Percentiles rank a stretch among this genome's conserved stretches.
Evolutionary conservation across 2,797 vertebrate species (phyloP).

Genomic region (Mormyrops boulengeri): DNA sequence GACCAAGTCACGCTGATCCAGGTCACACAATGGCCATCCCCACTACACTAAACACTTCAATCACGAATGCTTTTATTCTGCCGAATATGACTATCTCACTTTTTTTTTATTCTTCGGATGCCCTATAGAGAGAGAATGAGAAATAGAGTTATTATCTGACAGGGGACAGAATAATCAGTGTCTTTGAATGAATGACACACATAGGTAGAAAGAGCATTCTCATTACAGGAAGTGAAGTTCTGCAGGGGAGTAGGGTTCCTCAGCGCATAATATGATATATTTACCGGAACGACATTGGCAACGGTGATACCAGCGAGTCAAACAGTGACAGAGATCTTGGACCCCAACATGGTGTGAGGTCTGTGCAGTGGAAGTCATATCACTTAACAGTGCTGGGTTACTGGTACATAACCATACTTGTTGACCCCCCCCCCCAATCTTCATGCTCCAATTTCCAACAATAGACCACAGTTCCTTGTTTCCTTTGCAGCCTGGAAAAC

Average conservation of each 20-base stretch:
- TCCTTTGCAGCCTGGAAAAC: background rate
- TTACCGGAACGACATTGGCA: conserved; percentile 41
- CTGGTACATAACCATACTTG: conserved; percentile 28
- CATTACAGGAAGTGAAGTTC: conserved; percentile 41
- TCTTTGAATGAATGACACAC: conserved; percentile 41
- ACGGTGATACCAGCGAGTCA: background rate
- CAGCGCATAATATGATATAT: conserved; percentile 31
- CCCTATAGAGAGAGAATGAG: conserved; percentile 19
- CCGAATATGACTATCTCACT: conserved; percentile 13
- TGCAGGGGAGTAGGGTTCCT: conserved; percentile 19
- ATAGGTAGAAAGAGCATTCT: conserved; percentile 41
- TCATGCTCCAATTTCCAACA: conserved; percentile 33
- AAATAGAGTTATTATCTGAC: conserved; percentile 33
- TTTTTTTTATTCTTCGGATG: conserved; percentile 19
- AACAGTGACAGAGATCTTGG: conserved; percentile 30
- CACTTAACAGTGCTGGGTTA: conserved; percentile 23
- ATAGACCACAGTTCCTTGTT: conserved; percentile 42
- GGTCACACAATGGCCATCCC: conserved; percentile 41
- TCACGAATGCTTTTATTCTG: conserved; percentile 54
- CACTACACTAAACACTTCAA: conserved; percentile 34
- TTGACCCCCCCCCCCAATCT: conserved; percentile 9
- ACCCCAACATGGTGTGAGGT: conserved; percentile 31
- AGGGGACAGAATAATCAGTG: conserved; percentile 33
- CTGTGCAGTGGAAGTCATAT: background rate
- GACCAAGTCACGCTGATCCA: conserved; percentile 33